These are phyloP conservation scores for Notiomystis cincta DNA, from an alignment of 2,113 vertebrate genomes.

Conservation along the genomic window DNA sequence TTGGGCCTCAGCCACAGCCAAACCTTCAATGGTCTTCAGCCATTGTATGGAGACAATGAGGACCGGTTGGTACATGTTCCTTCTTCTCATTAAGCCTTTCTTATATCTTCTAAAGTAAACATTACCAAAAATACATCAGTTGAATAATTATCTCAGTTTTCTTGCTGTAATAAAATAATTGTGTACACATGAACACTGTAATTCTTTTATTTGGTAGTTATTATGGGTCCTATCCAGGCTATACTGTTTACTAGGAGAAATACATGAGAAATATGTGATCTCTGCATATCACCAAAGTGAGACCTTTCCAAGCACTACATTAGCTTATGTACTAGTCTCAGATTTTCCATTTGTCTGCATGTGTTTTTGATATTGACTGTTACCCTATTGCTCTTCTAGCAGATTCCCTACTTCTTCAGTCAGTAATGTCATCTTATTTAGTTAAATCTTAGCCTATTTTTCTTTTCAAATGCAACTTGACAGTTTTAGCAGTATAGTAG, in stretches of 20 bases:
- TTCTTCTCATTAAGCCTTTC: background rate
- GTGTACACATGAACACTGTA: background rate
- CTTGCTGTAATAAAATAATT: constrained; percentile 17
- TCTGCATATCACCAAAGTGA: background rate
- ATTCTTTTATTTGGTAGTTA: background rate
- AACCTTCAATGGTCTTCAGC: background rate
- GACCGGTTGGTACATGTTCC: background rate
- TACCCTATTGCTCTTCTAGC: background rate
- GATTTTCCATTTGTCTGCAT: background rate
- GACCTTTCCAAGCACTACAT: background rate
- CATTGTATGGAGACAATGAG: background rate
- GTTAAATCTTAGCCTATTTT: background rate
- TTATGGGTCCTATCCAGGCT: background rate
- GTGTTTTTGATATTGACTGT: background rate
- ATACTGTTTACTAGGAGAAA: background rate
- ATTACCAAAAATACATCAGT: background rate
- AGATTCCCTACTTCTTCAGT: background rate
- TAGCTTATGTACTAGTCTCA: background rate
- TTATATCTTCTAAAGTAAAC: background rate
- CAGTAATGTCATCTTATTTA: background rate
- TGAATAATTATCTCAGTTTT: background rate
- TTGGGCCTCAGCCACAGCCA: background rate
- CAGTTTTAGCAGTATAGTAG: background rate
- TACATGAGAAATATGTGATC: background rate
- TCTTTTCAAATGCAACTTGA: background rate